Base-by-base conservation (phyloP, 2,888 invertebrate genomes). In the Cryptus viduatorius region DNA sequence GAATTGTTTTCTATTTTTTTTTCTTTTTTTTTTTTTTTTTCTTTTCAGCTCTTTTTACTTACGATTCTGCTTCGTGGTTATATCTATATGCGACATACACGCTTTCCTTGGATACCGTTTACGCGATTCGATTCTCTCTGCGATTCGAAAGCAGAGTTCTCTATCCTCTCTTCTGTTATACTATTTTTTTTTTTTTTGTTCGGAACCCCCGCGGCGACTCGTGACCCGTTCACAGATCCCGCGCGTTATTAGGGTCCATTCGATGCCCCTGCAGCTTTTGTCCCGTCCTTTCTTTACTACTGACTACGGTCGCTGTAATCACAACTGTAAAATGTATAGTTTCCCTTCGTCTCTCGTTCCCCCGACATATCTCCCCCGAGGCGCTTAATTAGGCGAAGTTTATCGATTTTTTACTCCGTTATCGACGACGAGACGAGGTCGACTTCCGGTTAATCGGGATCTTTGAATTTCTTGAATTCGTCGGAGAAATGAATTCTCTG, bases 111-210 rank as follows among this genome's bases (percentile, higher is more conserved):
- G 7, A 37, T 37, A 37, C 10, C 16, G 71, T 69, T 42, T 69
- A 71, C 72, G 64, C 83, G 76, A 80, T 83, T 67, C 67, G 69
- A 75, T 79, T 71, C 71, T 61, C 61, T 61, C 61, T 78, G 56
- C 69, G 73, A 84, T 81, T 65, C 69, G 78, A 81, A 84, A 84
- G 81, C 81, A 2, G 61, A 77, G 73, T 61, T 50, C 61, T 42
- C n/a, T 24, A 29, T 24, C 31, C 75, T 24, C 1, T 24, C 24
- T 1, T 24, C 24, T 24, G 24, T 24, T 24, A 24, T 24, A 24
- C 24, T 24, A 24, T 24, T 24, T 24, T 24, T 24, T 24, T 24
- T 1, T 24, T 24, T 24, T 24, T 1, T 24, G 24, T 24, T 24
- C 2, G 3, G 2, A 24, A 24, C 24, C 3, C 24, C 24, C 24